Conservation (phyloP, 2,888 invertebrate species). For the Calameuta idolon region DNA sequence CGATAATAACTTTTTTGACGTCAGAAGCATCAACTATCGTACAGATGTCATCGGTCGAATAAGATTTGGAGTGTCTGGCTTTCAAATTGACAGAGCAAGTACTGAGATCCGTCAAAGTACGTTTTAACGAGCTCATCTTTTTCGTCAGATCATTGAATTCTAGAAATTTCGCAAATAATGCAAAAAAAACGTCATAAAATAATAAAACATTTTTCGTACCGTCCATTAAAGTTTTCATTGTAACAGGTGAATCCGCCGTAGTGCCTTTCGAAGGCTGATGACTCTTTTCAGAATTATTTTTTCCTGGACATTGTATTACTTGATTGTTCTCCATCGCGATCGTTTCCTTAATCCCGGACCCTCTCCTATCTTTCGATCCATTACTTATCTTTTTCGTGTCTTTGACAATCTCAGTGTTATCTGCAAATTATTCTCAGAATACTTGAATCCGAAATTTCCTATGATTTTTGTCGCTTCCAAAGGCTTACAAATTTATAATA, state of each 20-base stretch:
- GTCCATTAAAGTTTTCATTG: slow-evolving; percentile 20
- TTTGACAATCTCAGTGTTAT: neutral
- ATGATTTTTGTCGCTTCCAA: neutral
- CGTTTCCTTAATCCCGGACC: neutral
- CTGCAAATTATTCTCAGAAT: neutral
- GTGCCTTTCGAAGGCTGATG: neutral
- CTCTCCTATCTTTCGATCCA: neutral
- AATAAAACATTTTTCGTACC: slow-evolving; percentile 13
- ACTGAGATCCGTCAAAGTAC: slow-evolving; percentile 16
- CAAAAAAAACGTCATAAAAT: neutral
- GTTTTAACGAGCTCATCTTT: slow-evolving; percentile 26
- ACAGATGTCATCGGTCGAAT: slow-evolving; percentile 15
- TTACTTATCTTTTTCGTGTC: neutral
- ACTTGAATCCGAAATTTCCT: neutral
- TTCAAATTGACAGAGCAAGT: slow-evolving; percentile 8
- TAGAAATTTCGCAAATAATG: slow-evolving; percentile 1
- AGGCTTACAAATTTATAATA: neutral
- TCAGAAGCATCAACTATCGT: slow-evolving; percentile 16
- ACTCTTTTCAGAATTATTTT: slow-evolving; percentile 2
- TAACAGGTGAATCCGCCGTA: neutral
- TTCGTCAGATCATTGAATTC: slow-evolving; percentile 29
- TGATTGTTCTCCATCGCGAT: neutral
- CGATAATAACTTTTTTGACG: slow-evolving; percentile 21
- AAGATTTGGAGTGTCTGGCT: slow-evolving; percentile 15
- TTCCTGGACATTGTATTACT: neutral